Percentiles rank a stretch among this genome's conserved stretches.
These are phyloP conservation scores for Peromyscus attwateri DNA, from an alignment of 2,797 vertebrate species.

Conservation along the genomic window DNA sequence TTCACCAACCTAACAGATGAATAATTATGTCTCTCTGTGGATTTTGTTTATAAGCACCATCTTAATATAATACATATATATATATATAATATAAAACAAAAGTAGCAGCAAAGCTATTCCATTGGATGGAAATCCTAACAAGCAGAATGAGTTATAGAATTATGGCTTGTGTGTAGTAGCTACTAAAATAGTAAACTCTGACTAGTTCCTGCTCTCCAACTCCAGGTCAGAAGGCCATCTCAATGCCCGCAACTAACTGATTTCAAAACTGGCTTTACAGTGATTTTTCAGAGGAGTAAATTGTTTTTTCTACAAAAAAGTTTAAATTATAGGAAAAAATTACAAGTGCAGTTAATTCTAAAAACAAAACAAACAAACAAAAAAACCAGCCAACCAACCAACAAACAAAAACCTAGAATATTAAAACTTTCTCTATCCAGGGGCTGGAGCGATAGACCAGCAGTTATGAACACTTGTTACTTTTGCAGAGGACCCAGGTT, in stretches of 20 bases:
- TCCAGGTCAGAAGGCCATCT: neutral
- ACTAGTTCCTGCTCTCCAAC: neutral
- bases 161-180: neutral
- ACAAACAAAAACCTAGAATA: constrained; percentile 13
- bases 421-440: constrained; percentile 7
- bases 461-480: neutral
- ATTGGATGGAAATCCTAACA: neutral
- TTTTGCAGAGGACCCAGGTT: neutral
- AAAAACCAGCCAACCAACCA: neutral
- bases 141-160: neutral
- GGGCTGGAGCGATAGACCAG: neutral
- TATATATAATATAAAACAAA: neutral
- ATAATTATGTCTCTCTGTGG: neutral
- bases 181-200: neutral
- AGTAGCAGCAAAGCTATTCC: neutral
- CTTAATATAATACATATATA: neutral
- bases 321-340: constrained; percentile 40
- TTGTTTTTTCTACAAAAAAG: constrained; percentile 56
- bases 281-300: constrained; percentile 35
- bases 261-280: constrained; percentile 44
- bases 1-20: neutral
- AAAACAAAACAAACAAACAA: neutral
- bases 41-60: constrained; percentile 62
- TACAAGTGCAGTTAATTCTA: neutral
- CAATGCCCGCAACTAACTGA: neutral